These are phyloP conservation scores for Disparrhopalites patrizii DNA, from an alignment of 2,888 invertebrate species.

Conservation along the genomic window DNA sequence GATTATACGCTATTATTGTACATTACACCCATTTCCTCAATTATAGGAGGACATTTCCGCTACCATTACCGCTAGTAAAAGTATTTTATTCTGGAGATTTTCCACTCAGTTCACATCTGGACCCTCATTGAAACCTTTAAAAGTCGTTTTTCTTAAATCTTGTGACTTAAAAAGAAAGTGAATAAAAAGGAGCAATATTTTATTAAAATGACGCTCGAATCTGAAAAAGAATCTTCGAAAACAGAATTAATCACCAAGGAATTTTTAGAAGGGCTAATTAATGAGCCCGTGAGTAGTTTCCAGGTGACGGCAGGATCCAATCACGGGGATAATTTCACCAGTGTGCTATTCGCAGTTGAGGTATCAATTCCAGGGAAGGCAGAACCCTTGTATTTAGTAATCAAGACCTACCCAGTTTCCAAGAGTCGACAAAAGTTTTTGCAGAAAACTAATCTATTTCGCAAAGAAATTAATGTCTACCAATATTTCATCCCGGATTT, in stretches of 20 bases:
- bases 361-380: background rate
- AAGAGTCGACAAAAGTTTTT: conserved; percentile 34
- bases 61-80: too few species aligned
- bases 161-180: too few species aligned
- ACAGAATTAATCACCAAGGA: conserved; percentile 22
- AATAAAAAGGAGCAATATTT: too few species aligned
- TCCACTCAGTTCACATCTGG: too few species aligned
- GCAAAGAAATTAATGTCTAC: conserved; percentile 37
- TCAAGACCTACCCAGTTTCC: conserved; percentile 36
- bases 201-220: too few species aligned
- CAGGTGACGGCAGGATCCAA: conserved; percentile 21
- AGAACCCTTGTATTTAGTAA: conserved; percentile 23
- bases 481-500: conserved; percentile 33
- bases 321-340: conserved; percentile 36
- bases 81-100: too few species aligned
- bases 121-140: too few species aligned
- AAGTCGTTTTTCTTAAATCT: too few species aligned
- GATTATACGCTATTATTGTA: too few species aligned
- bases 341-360: conserved; percentile 30
- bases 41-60: too few species aligned
- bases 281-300: conserved; percentile 19
- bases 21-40: too few species aligned
- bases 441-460: conserved; percentile 34
- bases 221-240: too few species aligned
- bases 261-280: conserved; percentile 33